Evolutionary conservation across 2,888 invertebrate species (phyloP).

Genomic region (Brenthis daphne): DNA sequence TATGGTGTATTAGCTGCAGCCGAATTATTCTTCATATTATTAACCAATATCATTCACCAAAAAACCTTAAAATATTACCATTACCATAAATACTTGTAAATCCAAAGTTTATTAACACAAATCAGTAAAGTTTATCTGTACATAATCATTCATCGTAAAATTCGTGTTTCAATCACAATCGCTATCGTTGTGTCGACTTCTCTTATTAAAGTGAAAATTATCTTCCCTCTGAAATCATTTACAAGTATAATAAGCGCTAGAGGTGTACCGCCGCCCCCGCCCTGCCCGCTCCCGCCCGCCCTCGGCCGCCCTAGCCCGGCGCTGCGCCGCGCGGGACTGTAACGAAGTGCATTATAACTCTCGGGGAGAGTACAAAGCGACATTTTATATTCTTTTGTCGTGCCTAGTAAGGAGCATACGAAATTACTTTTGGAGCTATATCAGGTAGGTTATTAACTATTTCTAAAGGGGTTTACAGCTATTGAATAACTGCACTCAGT

Average conservation of each 20-base stretch:
- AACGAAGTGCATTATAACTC: constrained; percentile 20
- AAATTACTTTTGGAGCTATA: constrained; percentile 9
- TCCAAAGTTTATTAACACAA: neutral
- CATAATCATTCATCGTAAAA: neutral
- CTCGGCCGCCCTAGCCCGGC: neutral
- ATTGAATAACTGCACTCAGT: constrained; percentile 7
- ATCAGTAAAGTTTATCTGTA: constrained; percentile 1
- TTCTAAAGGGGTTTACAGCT: constrained; percentile 4
- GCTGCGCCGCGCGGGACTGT: constrained; percentile 11
- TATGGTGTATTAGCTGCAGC: neutral
- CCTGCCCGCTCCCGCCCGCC: neutral
- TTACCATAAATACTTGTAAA: neutral
- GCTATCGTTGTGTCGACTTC: constrained; percentile 7
- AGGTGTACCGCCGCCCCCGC: neutral
- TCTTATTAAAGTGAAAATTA: constrained; percentile 17
- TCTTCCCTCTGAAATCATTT: constrained; percentile 18
- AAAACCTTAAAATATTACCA: neutral
- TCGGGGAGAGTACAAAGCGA: constrained; percentile 16
- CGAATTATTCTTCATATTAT: neutral
- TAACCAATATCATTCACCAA: neutral
- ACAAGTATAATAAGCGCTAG: constrained; percentile 5
- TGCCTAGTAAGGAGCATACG: constrained; percentile 17
- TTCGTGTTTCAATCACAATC: constrained; percentile 1
- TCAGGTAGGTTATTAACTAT: constrained; percentile 13
- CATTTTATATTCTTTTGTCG: constrained; percentile 21